Percentiles rank a stretch among this genome's conserved stretches.
These are phyloP conservation scores for Brotula barbata DNA, from an alignment of 2,797 vertebrate genomes.

Conservation along the genomic window DNA sequence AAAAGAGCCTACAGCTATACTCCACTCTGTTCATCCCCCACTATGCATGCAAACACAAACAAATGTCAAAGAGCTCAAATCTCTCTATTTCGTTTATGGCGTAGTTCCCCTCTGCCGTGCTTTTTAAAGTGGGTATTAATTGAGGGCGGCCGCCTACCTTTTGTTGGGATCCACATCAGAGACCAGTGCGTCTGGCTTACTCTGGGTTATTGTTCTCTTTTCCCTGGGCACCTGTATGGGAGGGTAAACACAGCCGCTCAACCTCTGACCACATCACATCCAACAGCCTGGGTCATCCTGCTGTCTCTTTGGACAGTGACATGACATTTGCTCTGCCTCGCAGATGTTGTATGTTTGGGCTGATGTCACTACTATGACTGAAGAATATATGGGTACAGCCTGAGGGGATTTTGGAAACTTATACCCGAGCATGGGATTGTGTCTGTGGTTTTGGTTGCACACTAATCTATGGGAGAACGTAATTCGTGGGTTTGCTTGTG, in stretches of 20 bases:
- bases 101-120: constrained; percentile 19
- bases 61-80: constrained; percentile 15
- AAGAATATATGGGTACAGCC: neutral
- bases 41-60: neutral
- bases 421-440: neutral
- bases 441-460: constrained; percentile 5
- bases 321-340: constrained; percentile 39
- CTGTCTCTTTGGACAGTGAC: constrained; percentile 52
- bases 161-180: constrained; percentile 95
- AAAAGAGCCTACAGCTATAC: neutral
- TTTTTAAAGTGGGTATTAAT: constrained; percentile 48
- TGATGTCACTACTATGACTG: constrained; percentile 1
- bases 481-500: neutral
- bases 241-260: constrained; percentile 79
- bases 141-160: constrained; percentile 81
- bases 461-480: neutral
- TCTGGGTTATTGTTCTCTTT: constrained; percentile 86
- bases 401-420: constrained; percentile 14
- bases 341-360: constrained; percentile 55
- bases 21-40: neutral
- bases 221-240: constrained; percentile 91
- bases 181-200: constrained; percentile 88
- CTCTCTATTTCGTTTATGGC: neutral
- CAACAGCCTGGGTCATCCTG: constrained; percentile 58
- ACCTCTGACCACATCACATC: constrained; percentile 77